Evolutionary conservation across 1,140 invertebrate species (phyloP).

Genomic region (Drusus annulatus): DNA sequence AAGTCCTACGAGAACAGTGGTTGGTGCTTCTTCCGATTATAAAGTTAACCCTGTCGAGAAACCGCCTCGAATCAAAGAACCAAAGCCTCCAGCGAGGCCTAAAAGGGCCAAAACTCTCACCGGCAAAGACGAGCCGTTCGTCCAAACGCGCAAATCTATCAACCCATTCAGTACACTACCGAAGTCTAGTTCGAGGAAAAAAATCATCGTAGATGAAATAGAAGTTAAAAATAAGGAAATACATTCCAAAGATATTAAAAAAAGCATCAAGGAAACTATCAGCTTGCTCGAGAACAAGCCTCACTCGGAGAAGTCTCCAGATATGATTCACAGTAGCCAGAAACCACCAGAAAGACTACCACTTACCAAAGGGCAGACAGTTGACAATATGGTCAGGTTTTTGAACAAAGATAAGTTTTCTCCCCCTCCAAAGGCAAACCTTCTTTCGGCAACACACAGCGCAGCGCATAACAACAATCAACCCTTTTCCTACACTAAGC

Average conservation of each 20-base stretch:
- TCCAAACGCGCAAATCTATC: slow-evolving; percentile 12
- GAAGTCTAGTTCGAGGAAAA: slow-evolving; percentile 65
- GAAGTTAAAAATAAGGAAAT: slow-evolving; percentile 62
- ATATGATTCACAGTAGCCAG: slow-evolving; percentile 80
- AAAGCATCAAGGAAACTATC: slow-evolving; percentile 68
- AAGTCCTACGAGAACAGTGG: slow-evolving; percentile 59
- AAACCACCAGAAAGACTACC: slow-evolving; percentile 76
- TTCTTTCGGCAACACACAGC: slow-evolving; percentile 74
- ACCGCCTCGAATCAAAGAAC: slow-evolving; percentile 66
- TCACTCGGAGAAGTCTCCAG: slow-evolving; percentile 67
- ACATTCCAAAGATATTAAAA: slow-evolving; percentile 64
- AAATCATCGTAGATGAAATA: slow-evolving; percentile 65
- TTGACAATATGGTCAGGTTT: slow-evolving; percentile 76
- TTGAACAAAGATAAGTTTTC: slow-evolving; percentile 76
- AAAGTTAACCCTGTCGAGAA: slow-evolving; percentile 71
- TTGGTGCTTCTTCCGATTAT: slow-evolving; percentile 65
- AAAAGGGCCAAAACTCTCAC: slow-evolving; percentile 59
- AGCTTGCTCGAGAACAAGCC: slow-evolving; percentile 69
- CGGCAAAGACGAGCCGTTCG: slow-evolving; percentile 44
- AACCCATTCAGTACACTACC: slow-evolving; percentile 58
- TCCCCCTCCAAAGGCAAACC: slow-evolving; percentile 76
- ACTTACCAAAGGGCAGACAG: slow-evolving; percentile 76
- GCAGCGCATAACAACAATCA: slow-evolving; percentile 81
- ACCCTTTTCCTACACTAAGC: slow-evolving; percentile 82
- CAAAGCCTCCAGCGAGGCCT: slow-evolving; percentile 64